phyloP scores from a whole-genome alignment of 2,797 vertebrate genomes.

The Artibeus lituratus region DNA sequence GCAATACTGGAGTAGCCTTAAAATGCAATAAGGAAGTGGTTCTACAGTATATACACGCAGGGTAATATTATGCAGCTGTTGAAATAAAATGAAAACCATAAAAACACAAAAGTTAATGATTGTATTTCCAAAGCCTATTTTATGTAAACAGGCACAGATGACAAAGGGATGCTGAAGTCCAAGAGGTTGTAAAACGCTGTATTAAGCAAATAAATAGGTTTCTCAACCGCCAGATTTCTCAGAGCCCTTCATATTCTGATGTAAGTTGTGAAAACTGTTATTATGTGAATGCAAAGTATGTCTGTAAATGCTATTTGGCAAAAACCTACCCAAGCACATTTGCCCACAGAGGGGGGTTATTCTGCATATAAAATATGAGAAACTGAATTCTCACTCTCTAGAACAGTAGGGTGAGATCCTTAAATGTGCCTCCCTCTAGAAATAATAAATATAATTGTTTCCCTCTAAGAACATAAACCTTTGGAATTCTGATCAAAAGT shows the following conservation, averaged over 20 bases:
- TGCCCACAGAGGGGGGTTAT: background rate
- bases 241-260: background rate
- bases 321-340: background rate
- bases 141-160: background rate
- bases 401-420: background rate
- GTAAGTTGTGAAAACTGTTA: background rate
- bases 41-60: background rate
- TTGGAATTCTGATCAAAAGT: background rate
- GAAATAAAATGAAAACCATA: background rate
- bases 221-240: background rate
- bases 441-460: background rate
- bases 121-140: background rate
- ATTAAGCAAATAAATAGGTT: background rate
- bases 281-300: background rate
- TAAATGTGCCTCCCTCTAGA: background rate
- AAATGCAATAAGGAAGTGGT: background rate
- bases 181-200: background rate
- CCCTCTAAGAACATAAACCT: background rate
- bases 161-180: background rate
- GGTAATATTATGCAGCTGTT: background rate
- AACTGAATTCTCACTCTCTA: background rate
- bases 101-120: background rate
- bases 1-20: background rate
- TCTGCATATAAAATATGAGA: background rate
- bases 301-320: background rate